Base-by-base conservation (phyloP, 2,113 vertebrate species). In the Motacilla tschutschensis region DNA sequence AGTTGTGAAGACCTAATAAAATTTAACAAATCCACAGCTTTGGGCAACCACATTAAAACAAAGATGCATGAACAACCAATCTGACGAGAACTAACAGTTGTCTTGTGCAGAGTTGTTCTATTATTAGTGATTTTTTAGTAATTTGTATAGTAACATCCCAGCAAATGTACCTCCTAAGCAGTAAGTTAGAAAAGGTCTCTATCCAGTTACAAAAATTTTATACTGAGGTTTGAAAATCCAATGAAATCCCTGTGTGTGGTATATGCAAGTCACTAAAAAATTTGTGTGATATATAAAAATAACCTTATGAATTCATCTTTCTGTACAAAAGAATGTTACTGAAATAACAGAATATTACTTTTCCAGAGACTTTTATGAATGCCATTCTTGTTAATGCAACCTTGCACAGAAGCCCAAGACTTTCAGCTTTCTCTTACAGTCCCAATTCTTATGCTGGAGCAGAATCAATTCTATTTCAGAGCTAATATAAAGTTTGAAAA, bases 211-310 rank as follows among this genome's bases (percentile, higher is more conserved):
- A 57, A 82, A 55, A 84, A 46, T 43, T 94, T 95, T 95, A 95
- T 94, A 96, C 72, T 93, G 91, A 97, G 83, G 85, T 97, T 93
- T 47, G 96, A 97, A 95, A 98, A 97, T 94, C 96, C 97, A 86
- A 83, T 95, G 82, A 98, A 92, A 57, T 41, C n/a, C 26, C 29
- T 97, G 12, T 95, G 96, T 63, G 95, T 94, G 70, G 87, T 83
- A 54, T 95, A 94, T 81, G 94, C 93, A 88, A 94, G 93, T 91
- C 87, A 95, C 96, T 87, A 92, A 80, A 89, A 79, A 95, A 73
- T 18, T 74, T 88, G 44, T 93, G 71, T 41, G 85, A 66, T 89
- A 82, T 96, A 96, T 65, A 86, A 85, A 70, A 86, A 58, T 48
- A 96, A 86, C 74, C 92, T 96, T n/a, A 94, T 67, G 74, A 92